phyloP scores from a whole-genome alignment of 2,113 vertebrate species.

The Gasterosteus aculeatus region DNA sequence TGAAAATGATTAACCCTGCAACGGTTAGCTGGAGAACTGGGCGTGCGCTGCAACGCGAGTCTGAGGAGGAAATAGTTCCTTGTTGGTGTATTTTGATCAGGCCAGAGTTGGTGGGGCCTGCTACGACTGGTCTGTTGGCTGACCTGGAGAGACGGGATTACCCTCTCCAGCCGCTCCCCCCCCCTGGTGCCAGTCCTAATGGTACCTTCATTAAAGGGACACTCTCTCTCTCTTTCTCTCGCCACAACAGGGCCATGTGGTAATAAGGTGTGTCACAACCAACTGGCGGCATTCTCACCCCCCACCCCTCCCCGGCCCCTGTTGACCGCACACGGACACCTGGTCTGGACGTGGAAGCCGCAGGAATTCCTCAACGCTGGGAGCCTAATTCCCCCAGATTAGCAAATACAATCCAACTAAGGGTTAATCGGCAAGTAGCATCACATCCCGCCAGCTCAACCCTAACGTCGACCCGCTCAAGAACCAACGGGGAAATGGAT shows the following conservation, averaged over 20 bases:
- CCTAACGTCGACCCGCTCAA: constrained; percentile 31
- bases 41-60: constrained; percentile 13
- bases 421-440: constrained; percentile 61
- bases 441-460: constrained; percentile 24
- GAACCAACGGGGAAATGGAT: constrained; percentile 4
- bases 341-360: neutral
- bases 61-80: constrained; percentile 65
- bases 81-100: constrained; percentile 77
- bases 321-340: no score
- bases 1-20: constrained; percentile 72
- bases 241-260: constrained; percentile 7
- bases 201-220: constrained; percentile 68
- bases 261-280: constrained; percentile 28
- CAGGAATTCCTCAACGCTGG: constrained; percentile 54
- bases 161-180: constrained; percentile 76
- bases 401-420: constrained; percentile 57
- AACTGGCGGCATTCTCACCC: neutral
- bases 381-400: constrained; percentile 70
- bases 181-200: constrained; percentile 56
- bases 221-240: constrained; percentile 29
- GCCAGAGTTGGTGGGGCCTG: constrained; percentile 71
- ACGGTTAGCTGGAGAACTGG: constrained; percentile 42
- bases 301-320: no score
- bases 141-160: constrained; percentile 81
- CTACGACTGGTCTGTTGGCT: constrained; percentile 76